Conservation (phyloP, 2,797 vertebrate species). For the Geotrypetes seraphini region DNA sequence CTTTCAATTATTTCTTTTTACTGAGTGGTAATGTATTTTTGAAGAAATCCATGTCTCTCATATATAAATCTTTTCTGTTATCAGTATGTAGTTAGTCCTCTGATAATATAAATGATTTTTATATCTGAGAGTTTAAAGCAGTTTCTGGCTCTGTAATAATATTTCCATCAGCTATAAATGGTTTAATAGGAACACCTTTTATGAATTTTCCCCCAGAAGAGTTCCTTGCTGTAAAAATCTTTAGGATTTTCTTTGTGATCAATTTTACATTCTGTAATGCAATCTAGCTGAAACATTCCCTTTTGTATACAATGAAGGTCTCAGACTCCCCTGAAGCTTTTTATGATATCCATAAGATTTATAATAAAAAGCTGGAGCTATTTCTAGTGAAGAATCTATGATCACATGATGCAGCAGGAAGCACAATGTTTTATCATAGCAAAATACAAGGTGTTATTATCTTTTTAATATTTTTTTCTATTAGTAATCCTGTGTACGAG, state of each 20-base stretch:
- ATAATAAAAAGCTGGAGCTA: not conserved
- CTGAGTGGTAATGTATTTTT: constrained; percentile 21
- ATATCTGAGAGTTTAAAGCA: constrained; percentile 24
- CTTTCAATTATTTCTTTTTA: constrained; percentile 17
- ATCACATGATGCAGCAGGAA: no score
- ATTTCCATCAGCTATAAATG: not conserved
- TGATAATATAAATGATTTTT: constrained; percentile 27
- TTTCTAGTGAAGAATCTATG: not conserved
- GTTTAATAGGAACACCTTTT: constrained; percentile 26
- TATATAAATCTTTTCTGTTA: constrained; percentile 13
- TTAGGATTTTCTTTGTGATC: constrained; percentile 22
- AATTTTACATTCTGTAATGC: constrained; percentile 29
- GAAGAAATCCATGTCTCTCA: not conserved
- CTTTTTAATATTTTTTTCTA: not conserved
- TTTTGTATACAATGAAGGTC: constrained; percentile 4
- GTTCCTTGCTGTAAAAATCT: constrained; percentile 12
- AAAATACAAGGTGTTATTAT: not conserved
- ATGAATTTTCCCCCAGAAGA: constrained; percentile 1
- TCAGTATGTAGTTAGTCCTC: constrained; percentile 13
- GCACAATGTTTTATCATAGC: not conserved
- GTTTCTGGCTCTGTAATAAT: constrained; percentile 1
- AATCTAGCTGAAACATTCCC: constrained; percentile 14
- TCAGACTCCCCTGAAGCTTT: not conserved
- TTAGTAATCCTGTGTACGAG: no score
- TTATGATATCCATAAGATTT: not conserved